Conservation (phyloP, 2,113 vertebrate genomes). For the Alces alces region DNA sequence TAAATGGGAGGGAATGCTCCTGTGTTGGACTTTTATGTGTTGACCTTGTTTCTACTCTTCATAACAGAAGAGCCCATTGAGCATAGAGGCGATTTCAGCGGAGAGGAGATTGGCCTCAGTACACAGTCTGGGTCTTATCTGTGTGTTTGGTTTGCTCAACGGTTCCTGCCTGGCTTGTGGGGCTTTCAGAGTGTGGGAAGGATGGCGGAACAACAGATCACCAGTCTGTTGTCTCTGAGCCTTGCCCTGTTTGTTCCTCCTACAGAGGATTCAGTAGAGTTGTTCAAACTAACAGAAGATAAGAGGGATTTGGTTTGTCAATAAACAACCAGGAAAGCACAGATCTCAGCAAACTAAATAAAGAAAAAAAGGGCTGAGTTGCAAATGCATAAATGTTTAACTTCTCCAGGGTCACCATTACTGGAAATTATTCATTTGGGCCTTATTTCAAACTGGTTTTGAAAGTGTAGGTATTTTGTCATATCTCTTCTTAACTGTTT, state of each 20-base stretch:
- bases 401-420: constrained; percentile 43
- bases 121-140: background rate
- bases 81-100: background rate
- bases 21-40: background rate
- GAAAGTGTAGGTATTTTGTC: background rate
- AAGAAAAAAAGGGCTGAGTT: background rate
- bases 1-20: background rate
- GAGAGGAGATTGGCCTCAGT: background rate
- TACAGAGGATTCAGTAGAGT: background rate
- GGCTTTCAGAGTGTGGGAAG: background rate
- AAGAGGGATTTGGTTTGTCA: constrained; percentile 58
- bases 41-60: background rate
- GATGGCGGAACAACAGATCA: background rate
- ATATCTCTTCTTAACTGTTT: background rate
- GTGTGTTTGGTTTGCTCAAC: background rate
- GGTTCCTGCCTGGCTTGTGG: background rate
- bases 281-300: constrained; percentile 66
- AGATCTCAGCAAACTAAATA: constrained; percentile 56
- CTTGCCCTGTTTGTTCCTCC: constrained; percentile 36
- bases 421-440: background rate
- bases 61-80: background rate
- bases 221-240: constrained; percentile 2
- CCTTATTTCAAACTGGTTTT: constrained; percentile 35
- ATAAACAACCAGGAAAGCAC: constrained; percentile 54
- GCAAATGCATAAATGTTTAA: constrained; percentile 66